phyloP scores from a whole-genome alignment of 2,797 vertebrate species.

The Anas flavirostris region DNA sequence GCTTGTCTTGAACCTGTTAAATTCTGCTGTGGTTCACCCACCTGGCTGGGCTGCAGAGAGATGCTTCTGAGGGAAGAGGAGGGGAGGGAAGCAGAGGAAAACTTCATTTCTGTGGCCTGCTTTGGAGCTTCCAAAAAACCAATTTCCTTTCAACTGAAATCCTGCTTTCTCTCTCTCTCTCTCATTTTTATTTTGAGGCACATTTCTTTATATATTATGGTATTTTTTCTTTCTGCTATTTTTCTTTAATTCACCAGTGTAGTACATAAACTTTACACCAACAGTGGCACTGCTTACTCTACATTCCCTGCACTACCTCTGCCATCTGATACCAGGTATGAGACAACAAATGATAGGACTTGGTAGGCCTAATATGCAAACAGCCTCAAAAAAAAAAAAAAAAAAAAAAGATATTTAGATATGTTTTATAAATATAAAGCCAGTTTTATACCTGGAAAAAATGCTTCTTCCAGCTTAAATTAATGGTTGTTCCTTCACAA shows the following conservation, averaged over 20 bases:
- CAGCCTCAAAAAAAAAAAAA: neutral
- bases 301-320: neutral
- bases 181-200: neutral
- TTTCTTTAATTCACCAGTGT: constrained; percentile 8
- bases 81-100: neutral
- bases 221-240: neutral
- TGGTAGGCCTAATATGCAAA: neutral
- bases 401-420: neutral
- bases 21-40: neutral
- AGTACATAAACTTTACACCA: neutral
- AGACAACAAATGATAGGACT: neutral
- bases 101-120: neutral
- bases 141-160: neutral
- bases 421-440: constrained; percentile 8
- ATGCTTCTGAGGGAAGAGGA: neutral
- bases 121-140: neutral
- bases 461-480: neutral
- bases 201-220: neutral
- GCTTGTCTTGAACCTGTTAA: neutral
- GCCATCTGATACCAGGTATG: neutral
- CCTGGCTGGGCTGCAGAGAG: neutral
- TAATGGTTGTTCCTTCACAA: constrained; percentile 52
- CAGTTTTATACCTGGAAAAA: constrained; percentile 9
- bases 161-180: neutral
- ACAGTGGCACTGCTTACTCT: neutral